phyloP scores from a whole-genome alignment of 2,113 vertebrate species.

The Serilophus lunatus region DNA sequence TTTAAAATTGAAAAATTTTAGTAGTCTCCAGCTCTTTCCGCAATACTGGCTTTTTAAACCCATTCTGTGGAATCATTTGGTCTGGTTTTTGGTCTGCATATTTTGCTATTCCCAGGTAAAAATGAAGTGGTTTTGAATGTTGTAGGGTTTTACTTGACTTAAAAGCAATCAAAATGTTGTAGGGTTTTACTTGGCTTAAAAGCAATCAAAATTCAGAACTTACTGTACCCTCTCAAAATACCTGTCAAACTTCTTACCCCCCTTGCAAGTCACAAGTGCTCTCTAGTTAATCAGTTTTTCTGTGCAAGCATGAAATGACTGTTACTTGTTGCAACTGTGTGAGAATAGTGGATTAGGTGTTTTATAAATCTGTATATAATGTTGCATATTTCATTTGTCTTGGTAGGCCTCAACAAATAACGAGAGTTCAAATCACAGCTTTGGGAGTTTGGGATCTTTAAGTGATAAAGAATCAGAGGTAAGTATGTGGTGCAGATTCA shows the following conservation, averaged over 20 bases:
- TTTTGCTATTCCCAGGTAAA: background rate
- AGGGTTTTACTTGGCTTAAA: background rate
- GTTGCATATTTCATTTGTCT: constrained; percentile 14
- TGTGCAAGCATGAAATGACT: background rate
- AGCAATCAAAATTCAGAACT: background rate
- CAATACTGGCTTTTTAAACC: background rate
- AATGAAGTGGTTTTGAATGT: background rate
- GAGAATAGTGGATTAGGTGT: background rate
- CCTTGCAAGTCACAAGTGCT: background rate
- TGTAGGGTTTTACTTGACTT: background rate
- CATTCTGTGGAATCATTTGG: background rate
- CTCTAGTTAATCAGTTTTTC: background rate
- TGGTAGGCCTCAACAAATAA: constrained; percentile 95
- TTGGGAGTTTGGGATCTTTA: constrained; percentile 96
- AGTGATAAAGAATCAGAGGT: constrained; percentile 99
- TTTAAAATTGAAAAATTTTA: background rate
- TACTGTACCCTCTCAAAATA: background rate
- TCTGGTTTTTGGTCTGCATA: background rate
- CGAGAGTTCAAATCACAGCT: constrained; percentile 99
- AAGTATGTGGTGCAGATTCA: constrained; percentile 25
- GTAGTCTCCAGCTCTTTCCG: background rate
- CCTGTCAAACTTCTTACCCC: background rate
- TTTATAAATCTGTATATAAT: background rate
- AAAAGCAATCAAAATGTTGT: background rate
- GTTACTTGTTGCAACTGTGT: background rate